phyloP scores from a whole-genome alignment of 1,140 invertebrate genomes.

The Diachasma alloeum region DNA sequence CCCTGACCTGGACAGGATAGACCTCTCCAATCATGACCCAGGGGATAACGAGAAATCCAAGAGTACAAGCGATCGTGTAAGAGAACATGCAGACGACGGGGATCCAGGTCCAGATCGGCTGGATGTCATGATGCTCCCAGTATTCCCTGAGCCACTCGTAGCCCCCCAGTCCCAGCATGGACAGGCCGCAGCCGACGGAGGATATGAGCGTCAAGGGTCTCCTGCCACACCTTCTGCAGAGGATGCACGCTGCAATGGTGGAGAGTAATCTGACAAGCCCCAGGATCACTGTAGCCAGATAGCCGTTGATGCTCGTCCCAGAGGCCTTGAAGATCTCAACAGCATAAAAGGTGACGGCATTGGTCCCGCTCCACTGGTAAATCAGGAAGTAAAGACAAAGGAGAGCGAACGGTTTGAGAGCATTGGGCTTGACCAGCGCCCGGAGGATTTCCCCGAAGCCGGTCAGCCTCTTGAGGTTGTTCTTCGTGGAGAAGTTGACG shows the following conservation, averaged over 20 bases:
- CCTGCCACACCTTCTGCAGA: constrained; percentile 71
- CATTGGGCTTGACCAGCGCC: constrained; percentile 69
- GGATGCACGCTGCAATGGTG: constrained; percentile 70
- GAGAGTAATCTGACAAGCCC: constrained; percentile 71
- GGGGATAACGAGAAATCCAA: constrained; percentile 75
- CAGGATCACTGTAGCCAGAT: constrained; percentile 73
- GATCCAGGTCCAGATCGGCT: constrained; percentile 67
- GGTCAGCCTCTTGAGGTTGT: constrained; percentile 69
- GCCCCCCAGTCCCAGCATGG: constrained; percentile 70
- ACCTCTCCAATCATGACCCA: constrained; percentile 81
- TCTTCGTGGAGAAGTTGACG: constrained; percentile 70
- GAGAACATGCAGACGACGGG: constrained; percentile 71
- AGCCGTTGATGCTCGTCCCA: constrained; percentile 70
- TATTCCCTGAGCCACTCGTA: constrained; percentile 69
- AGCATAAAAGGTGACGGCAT: constrained; percentile 82
- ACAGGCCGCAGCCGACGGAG: constrained; percentile 70
- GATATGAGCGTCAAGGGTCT: constrained; percentile 76
- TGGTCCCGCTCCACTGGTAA: constrained; percentile 79
- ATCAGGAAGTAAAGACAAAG: constrained; percentile 75
- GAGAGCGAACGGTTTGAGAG: constrained; percentile 73
- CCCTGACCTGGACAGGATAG: constrained; percentile 72
- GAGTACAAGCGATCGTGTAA: constrained; percentile 71
- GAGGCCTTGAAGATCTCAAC: constrained; percentile 77
- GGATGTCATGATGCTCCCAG: constrained; percentile 52
- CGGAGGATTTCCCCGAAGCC: constrained; percentile 66